Conservation (phyloP, 1,140 invertebrate genomes). For the Anadara kagoshimensis region DNA sequence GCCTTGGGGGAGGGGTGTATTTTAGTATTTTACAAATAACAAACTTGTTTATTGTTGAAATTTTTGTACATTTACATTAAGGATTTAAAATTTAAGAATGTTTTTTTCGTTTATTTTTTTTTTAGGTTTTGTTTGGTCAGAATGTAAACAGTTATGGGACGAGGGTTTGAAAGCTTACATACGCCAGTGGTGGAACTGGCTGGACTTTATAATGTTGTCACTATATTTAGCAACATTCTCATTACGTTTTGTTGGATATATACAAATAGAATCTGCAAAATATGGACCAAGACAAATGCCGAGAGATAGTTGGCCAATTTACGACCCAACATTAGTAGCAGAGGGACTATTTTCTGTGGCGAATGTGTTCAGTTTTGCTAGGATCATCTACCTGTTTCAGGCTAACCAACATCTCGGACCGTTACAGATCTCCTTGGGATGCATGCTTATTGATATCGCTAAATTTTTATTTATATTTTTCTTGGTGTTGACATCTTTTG, state of each 20-base stretch:
- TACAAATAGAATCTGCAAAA: conserved; percentile 64
- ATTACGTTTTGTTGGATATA: conserved; percentile 68
- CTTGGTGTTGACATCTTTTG: conserved; percentile 75
- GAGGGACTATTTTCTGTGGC: conserved; percentile 73
- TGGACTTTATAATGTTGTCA: conserved; percentile 90
- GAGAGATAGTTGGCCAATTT: conserved; percentile 67
- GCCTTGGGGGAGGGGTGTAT: too few species aligned
- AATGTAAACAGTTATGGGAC: conserved; percentile 90
- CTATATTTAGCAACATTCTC: conserved; percentile 76
- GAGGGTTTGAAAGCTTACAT: conserved; percentile 93
- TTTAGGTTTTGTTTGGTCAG: conserved; percentile 90
- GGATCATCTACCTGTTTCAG: conserved; percentile 75
- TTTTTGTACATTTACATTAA: too few species aligned
- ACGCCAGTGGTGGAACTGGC: conserved; percentile 96
- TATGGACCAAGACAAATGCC: conserved; percentile 64
- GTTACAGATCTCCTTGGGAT: conserved; percentile 76
- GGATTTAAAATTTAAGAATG: neutral
- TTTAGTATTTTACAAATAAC: too few species aligned
- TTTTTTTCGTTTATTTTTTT: conserved; percentile 9
- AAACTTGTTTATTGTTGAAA: too few species aligned
- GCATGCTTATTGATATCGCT: conserved; percentile 77
- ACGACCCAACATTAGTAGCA: conserved; percentile 71
- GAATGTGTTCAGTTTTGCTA: conserved; percentile 73
- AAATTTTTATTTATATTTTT: conserved; percentile 78
- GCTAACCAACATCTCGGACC: conserved; percentile 75